These are phyloP conservation scores for Perca flavescens DNA, from an alignment of 2,113 vertebrate genomes.

Conservation along the genomic window DNA sequence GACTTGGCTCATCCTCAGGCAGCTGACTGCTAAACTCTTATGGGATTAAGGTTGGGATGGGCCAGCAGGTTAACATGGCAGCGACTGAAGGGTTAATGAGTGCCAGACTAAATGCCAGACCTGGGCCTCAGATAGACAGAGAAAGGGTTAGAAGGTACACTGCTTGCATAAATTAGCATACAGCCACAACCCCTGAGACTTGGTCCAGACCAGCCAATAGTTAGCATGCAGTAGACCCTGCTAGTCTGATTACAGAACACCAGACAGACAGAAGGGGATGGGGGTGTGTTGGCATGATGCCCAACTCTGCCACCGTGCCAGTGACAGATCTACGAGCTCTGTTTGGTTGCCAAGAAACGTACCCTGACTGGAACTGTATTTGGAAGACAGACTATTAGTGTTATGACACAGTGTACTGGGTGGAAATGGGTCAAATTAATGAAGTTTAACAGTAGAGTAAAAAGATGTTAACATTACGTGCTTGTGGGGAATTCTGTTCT, in stretches of 20 bases:
- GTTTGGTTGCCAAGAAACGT: conserved; percentile 60
- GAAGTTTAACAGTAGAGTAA: conserved; percentile 30
- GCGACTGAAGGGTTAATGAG: conserved; percentile 66
- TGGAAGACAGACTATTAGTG: conserved; percentile 46
- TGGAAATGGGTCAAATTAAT: conserved; percentile 33
- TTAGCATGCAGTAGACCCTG: conserved; percentile 80
- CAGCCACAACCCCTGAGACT: conserved; percentile 72
- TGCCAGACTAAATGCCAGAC: conserved; percentile 71
- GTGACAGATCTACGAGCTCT: conserved; percentile 64
- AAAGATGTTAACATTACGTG: conserved; percentile 14
- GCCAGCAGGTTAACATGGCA: conserved; percentile 43
- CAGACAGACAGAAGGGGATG: conserved; percentile 65
- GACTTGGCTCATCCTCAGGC: not conserved
- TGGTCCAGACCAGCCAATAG: conserved; percentile 66
- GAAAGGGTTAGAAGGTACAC: conserved; percentile 44
- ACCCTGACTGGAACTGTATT: conserved; percentile 44
- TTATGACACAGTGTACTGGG: conserved; percentile 27
- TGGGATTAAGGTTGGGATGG: conserved; percentile 17
- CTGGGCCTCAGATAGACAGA: conserved; percentile 49
- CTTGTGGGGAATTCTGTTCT: conserved; percentile 22
- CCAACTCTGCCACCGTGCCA: conserved; percentile 71
- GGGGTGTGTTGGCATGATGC: conserved; percentile 68
- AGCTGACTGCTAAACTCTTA: not conserved
- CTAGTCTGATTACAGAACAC: conserved; percentile 73
- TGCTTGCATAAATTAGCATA: conserved; percentile 82